A percentile compares a stretch with the other conserved stretches of the same genome.
Evolutionary conservation across 2,113 vertebrate species (phyloP).

Genomic region (Cyrtonyx montezumae): DNA sequence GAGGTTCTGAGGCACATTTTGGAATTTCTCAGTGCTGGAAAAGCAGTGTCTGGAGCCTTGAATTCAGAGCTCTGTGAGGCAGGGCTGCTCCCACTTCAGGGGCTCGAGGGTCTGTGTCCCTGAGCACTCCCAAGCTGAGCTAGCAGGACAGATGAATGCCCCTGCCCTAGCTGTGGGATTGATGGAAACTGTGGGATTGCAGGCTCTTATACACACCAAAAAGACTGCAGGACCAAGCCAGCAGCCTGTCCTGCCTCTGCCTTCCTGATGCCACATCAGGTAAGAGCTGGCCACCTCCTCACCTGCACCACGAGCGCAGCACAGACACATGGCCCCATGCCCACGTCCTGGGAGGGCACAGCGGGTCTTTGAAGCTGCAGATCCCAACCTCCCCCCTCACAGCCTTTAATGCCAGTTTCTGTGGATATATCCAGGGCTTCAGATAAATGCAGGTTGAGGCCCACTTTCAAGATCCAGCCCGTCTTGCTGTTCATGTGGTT

Average conservation of each 20-base stretch:
- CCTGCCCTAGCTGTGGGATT: not conserved
- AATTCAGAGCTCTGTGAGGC: not conserved
- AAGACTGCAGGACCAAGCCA: not conserved
- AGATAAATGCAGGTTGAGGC: not conserved
- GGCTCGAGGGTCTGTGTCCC: not conserved
- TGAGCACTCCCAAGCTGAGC: not conserved
- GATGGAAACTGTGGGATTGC: rapidly evolving
- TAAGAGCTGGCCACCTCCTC: rapidly evolving
- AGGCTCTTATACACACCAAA: not conserved
- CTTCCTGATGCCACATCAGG: not conserved
- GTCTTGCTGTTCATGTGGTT: not conserved
- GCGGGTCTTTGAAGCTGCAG: not conserved
- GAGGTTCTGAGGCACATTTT: not conserved
- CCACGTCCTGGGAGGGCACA: not conserved
- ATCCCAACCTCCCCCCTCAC: not conserved
- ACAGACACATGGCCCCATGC: not conserved
- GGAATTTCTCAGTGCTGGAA: not conserved
- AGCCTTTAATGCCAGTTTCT: not conserved
- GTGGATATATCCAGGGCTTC: not conserved
- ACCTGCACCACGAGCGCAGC: not conserved
- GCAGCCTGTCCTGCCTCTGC: not conserved
- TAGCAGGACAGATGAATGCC: rapidly evolving
- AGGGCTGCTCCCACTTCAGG: rapidly evolving
- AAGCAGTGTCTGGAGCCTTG: not conserved
- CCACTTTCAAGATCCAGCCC: not conserved